Evolutionary conservation across 2,113 vertebrate genomes (phyloP).

Genomic region (Neotragus moschatus): DNA sequence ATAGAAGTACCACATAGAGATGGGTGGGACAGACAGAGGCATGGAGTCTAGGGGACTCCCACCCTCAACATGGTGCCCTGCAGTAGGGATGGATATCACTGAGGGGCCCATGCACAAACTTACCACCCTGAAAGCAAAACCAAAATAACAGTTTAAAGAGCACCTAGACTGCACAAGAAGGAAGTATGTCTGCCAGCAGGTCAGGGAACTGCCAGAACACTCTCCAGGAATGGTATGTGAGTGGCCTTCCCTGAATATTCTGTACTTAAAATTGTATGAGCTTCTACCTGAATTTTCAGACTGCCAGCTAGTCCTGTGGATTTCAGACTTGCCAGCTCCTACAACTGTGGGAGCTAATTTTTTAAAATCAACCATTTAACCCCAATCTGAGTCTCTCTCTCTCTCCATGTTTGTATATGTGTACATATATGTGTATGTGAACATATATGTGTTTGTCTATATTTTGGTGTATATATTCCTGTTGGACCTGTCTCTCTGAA

Average conservation of each 20-base stretch:
- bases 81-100: background rate
- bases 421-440: background rate
- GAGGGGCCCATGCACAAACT: background rate
- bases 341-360: background rate
- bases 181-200: background rate
- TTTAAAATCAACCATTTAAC: background rate
- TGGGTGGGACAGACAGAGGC: background rate
- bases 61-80: background rate
- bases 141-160: background rate
- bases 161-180: background rate
- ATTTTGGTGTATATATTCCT: background rate
- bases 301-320: background rate
- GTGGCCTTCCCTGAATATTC: background rate
- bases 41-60: background rate
- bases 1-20: background rate
- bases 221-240: background rate
- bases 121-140: background rate
- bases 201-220: background rate
- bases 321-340: background rate
- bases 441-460: background rate
- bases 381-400: background rate
- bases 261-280: background rate
- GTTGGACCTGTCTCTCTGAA: background rate
- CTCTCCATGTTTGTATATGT: background rate
- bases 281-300: background rate